Conservation (phyloP, 2,888 invertebrate species). For the Rhodophaea formosa region DNA sequence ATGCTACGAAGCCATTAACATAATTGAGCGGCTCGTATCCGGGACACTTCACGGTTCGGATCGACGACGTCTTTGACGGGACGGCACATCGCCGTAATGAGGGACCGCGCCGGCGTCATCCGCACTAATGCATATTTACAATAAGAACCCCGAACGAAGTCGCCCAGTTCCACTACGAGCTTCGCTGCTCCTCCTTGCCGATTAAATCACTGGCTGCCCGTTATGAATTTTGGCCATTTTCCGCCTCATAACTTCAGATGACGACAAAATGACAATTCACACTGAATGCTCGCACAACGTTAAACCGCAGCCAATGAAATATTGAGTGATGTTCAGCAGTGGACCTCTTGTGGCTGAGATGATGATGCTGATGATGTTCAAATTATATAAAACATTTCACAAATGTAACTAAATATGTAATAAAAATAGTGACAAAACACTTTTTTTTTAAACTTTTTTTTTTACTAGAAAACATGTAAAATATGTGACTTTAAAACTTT, state of each 20-base stretch:
- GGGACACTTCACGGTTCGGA: slow-evolving; percentile 65
- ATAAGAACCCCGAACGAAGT: slow-evolving; percentile 46
- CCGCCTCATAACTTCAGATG: slow-evolving; percentile 43
- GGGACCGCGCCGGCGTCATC: slow-evolving; percentile 55
- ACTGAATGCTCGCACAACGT: not conserved
- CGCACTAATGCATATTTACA: slow-evolving; percentile 71
- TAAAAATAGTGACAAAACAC: too few relatives aligned
- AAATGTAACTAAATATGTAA: too few relatives aligned
- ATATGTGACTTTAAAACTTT: too few relatives aligned
- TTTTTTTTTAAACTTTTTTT: too few relatives aligned
- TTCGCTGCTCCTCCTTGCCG: slow-evolving; percentile 46
- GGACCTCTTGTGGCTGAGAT: too few relatives aligned
- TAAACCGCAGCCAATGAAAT: not conserved
- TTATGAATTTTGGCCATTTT: slow-evolving; percentile 44
- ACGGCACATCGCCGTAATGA: slow-evolving; percentile 68
- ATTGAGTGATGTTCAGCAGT: too few relatives aligned
- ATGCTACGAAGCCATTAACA: slow-evolving; percentile 71
- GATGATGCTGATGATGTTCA: too few relatives aligned
- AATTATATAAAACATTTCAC: too few relatives aligned
- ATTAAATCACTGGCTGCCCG: slow-evolving; percentile 44
- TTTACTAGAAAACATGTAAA: too few relatives aligned
- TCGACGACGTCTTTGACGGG: slow-evolving; percentile 69
- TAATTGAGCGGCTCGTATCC: slow-evolving; percentile 74
- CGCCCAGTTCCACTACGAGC: slow-evolving; percentile 44
- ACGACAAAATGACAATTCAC: slow-evolving; percentile 22